phyloP scores from a whole-genome alignment of 2,888 invertebrate genomes.

The Microplitis manilae region DNA sequence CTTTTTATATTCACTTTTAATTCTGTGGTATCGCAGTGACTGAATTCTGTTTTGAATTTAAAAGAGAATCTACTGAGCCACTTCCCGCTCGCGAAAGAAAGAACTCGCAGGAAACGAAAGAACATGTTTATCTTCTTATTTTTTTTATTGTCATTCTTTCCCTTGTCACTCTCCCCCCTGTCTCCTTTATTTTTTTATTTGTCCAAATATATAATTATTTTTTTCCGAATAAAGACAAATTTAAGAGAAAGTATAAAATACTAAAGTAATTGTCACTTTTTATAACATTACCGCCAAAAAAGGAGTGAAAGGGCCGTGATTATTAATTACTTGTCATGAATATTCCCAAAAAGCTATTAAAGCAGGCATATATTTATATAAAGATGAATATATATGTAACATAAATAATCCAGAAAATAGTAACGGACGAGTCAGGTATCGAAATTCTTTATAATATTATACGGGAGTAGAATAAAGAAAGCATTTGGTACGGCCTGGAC shows the following conservation, averaged over 20 bases:
- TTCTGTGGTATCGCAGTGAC: not conserved
- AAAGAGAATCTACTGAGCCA: not conserved
- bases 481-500: slow-evolving; percentile 2
- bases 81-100: not conserved
- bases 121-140: slow-evolving; percentile 21
- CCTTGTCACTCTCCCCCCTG: not conserved
- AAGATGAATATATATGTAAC: too few relatives aligned
- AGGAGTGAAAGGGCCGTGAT: slow-evolving; percentile 23
- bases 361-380: too few relatives aligned
- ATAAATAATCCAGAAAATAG: not conserved
- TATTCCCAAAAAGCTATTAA: too few relatives aligned
- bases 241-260: not conserved
- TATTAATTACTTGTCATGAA: too few relatives aligned
- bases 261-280: not conserved
- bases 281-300: not conserved
- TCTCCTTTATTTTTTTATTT: not conserved
- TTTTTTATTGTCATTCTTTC: not conserved
- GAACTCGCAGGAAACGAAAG: slow-evolving; percentile 11
- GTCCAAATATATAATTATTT: not conserved
- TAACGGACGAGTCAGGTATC: slow-evolving; percentile 22
- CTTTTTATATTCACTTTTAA: not conserved
- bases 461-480: slow-evolving; percentile 12
- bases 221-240: not conserved
- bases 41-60: slow-evolving; percentile 1
- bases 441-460: slow-evolving; percentile 6